These are phyloP conservation scores for Eira barbara DNA, from an alignment of 2,113 vertebrate species.

Conservation along the genomic window DNA sequence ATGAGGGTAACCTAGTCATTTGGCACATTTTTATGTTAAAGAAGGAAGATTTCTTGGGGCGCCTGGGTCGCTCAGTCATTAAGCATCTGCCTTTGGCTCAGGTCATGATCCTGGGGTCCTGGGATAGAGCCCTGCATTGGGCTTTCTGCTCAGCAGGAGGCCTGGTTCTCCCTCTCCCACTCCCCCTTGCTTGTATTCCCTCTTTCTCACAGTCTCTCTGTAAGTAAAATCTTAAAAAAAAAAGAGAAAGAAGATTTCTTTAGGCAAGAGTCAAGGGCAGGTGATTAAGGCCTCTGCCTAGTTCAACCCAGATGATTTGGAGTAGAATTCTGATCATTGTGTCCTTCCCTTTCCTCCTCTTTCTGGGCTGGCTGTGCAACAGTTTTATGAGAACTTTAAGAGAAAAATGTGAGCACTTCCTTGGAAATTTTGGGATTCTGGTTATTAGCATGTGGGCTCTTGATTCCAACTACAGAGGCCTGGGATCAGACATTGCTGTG, in stretches of 20 bases:
- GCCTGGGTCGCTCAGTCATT: too few species aligned
- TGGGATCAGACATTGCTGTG: background rate
- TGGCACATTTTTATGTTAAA: background rate
- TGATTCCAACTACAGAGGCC: background rate
- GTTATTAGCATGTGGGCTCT: background rate
- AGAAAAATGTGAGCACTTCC: background rate
- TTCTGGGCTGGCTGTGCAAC: background rate
- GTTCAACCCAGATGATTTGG: background rate
- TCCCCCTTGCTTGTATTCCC: too few species aligned
- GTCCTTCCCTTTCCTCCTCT: background rate
- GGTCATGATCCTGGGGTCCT: too few species aligned
- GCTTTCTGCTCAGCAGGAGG: too few species aligned
- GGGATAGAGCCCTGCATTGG: too few species aligned
- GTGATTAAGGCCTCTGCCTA: background rate
- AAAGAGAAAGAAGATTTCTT: background rate
- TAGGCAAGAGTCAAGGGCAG: background rate
- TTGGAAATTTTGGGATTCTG: constrained; percentile 32
- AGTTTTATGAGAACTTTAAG: background rate
- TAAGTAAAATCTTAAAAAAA: too few species aligned
- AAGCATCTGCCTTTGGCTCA: too few species aligned
- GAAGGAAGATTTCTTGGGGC: background rate
- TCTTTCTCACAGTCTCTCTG: too few species aligned
- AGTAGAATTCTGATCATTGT: background rate
- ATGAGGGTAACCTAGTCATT: background rate
- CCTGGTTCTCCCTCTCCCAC: too few species aligned